Evolutionary conservation across 2,797 vertebrate genomes (phyloP).

Genomic region (Semaprochilodus insignis): DNA sequence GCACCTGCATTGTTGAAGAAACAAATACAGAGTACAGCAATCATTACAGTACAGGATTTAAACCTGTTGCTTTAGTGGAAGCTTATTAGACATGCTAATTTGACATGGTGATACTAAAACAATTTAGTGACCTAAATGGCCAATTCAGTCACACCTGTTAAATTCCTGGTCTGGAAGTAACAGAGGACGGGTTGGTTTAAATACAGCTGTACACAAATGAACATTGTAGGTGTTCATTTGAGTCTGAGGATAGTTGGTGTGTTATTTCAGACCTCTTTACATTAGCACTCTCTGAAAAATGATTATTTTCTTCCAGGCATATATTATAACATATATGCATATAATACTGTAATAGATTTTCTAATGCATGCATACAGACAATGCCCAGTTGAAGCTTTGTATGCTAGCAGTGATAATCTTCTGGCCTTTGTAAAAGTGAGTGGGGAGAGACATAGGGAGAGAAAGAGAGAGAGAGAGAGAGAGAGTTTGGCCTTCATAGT

Average conservation of each 20-base stretch:
- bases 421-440: not conserved
- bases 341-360: not conserved
- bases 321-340: not conserved
- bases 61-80: not conserved
- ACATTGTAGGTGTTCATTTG: not conserved
- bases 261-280: not conserved
- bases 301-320: not conserved
- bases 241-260: not conserved
- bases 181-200: not conserved
- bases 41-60: not conserved
- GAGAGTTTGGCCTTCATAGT: conserved; percentile 2
- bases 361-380: not conserved
- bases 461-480: not conserved
- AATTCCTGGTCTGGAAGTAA: not conserved
- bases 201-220: not conserved
- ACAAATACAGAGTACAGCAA: not conserved
- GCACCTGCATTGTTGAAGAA: not conserved
- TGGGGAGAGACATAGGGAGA: not conserved
- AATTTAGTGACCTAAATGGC: not conserved
- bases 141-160: not conserved
- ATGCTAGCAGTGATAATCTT: not conserved
- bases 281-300: not conserved
- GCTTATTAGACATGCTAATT: too few relatives aligned
- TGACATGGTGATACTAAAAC: too few relatives aligned
- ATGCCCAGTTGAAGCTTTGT: too few relatives aligned